A percentile compares a stretch with the other conserved stretches of the same genome.
phyloP scores from a whole-genome alignment of 2,888 invertebrate genomes.

The Caenorhabditis panamensis region DNA sequence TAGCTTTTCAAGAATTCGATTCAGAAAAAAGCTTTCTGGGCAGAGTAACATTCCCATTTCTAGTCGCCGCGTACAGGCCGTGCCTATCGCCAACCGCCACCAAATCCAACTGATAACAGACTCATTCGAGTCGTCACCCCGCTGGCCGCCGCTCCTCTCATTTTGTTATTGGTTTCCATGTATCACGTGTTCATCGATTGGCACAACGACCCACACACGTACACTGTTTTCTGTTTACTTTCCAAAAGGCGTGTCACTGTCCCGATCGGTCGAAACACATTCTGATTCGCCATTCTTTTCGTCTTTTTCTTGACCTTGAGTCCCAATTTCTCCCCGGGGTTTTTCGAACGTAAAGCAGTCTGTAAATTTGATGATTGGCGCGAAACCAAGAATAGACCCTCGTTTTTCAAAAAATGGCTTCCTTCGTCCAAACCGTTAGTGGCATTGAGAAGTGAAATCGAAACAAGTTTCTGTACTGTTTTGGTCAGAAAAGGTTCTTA shows the following conservation, averaged over 20 bases:
- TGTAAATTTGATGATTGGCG: background rate
- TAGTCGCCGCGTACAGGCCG: too few species aligned
- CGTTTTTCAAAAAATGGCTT: background rate
- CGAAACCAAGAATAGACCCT: background rate
- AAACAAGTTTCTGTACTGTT: slow-evolving; percentile 39
- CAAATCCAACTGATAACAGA: slow-evolving; percentile 36
- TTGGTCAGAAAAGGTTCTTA: background rate
- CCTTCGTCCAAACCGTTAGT: too few species aligned
- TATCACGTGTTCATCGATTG: slow-evolving; percentile 24
- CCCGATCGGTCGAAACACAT: background rate
- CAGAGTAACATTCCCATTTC: too few species aligned
- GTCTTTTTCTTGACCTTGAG: slow-evolving; percentile 15
- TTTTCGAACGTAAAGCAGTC: background rate
- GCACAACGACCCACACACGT: slow-evolving; percentile 10
- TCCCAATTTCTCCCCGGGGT: background rate
- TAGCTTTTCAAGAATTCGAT: too few species aligned
- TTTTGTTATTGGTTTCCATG: slow-evolving; percentile 40
- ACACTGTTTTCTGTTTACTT: background rate
- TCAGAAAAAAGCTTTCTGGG: too few species aligned
- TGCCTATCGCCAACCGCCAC: slow-evolving; percentile 11
- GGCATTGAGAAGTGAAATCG: background rate
- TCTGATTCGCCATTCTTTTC: slow-evolving; percentile 3
- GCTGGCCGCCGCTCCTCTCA: slow-evolving; percentile 13
- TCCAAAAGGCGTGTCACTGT: background rate
- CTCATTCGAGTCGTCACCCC: slow-evolving; percentile 24